phyloP scores from a whole-genome alignment of 2,797 vertebrate species.

The Heliangelus exortis region DNA sequence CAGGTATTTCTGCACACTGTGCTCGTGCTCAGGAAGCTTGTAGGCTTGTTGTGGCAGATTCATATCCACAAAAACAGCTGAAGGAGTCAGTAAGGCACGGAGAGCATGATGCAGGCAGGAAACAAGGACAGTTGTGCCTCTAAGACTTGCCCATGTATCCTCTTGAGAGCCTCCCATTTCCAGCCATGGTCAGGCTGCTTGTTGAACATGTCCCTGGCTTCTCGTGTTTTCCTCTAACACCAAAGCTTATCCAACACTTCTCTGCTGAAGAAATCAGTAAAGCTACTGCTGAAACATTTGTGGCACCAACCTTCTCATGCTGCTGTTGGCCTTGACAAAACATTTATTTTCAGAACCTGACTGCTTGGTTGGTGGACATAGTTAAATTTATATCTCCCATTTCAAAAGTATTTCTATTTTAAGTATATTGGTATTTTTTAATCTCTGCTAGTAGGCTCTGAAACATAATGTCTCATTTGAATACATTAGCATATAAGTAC shows the following conservation, averaged over 20 bases:
- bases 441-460: conserved; percentile 45
- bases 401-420: conserved; percentile 51
- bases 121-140: rapidly evolving
- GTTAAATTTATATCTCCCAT: conserved; percentile 12
- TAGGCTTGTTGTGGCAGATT: background rate
- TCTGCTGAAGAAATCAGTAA: background rate
- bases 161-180: background rate
- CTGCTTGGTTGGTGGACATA: background rate
- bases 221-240: background rate
- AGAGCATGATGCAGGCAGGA: background rate
- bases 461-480: conserved; percentile 66
- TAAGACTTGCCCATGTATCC: background rate
- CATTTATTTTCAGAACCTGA: background rate
- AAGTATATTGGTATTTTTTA: conserved; percentile 54
- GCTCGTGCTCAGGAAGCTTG: background rate
- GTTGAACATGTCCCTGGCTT: rapidly evolving
- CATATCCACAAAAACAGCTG: rapidly evolving
- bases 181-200: background rate
- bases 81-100: background rate
- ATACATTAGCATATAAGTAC: conserved; percentile 61
- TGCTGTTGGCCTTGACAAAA: background rate
- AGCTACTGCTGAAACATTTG: background rate
- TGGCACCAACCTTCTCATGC: background rate
- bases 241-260: rapidly evolving
- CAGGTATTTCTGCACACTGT: background rate